Evolutionary conservation across 2,888 invertebrate genomes (phyloP), one percentile per base, ranked within the genome.

Genomic region (Tiphia femorata): DNA sequence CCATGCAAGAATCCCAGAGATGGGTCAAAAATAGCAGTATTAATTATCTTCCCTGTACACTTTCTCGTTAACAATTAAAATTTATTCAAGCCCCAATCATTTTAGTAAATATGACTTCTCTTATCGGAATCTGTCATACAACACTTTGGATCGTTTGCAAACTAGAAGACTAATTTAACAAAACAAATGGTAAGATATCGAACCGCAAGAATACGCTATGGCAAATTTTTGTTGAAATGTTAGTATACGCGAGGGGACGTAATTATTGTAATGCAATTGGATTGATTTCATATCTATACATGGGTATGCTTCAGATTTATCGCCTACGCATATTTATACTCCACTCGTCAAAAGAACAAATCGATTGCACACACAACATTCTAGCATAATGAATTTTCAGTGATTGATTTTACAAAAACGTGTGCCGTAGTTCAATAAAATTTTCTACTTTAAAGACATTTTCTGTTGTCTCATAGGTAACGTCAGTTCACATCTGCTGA

Each of bases 251-350:
- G 10, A 3, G 2, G 1, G 12, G 8, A 2, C 27, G n/a, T 21
- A 41, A 48, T 14, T 29, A 41, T 49, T 33, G 12, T 1, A 16
- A 29, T 33, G 7, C 2, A 17, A 50, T 38, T 64, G 40, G 60
- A 52, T 60, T 53, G 58, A 52, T 38, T 48, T 23, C 37, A 48
- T 60, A 60, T 21, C 58, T 66, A 60, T 69, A 62, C 33, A 62
- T 54, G 70, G 66, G 40, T 38, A 65, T 47, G 20, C 47, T 35
- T 38, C 10, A n/a, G 37, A 37, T 23, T 25, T 48, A 25, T 49
- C 54, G 27, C 49, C 46, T 49, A 51, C 51, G 29, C 19, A 40
- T 14, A 41, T 21, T 58, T 48, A n/a, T n/a, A 33, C 12, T 7
- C 14, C 33, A 8, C 33, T 33, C 6, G 1, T n/a, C n/a, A n/a